phyloP scores from a whole-genome alignment of 2,888 invertebrate genomes.

The Noctua comes region DNA sequence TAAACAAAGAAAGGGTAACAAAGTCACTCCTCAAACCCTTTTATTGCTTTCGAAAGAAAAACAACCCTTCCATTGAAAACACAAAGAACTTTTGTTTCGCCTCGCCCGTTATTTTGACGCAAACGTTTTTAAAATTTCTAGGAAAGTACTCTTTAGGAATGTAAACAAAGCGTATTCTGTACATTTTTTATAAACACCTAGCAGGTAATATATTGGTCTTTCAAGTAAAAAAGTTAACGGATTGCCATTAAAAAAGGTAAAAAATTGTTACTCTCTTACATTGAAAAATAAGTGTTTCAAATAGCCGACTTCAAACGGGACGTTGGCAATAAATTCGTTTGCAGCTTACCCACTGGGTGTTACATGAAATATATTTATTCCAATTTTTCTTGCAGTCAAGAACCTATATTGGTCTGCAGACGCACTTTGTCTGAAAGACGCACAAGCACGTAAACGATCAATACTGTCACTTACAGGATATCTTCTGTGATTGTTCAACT shows the following conservation, averaged over 20 bases:
- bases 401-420: slow-evolving; percentile 20
- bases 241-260: slow-evolving; percentile 61
- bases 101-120: slow-evolving; percentile 84
- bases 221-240: slow-evolving; percentile 60
- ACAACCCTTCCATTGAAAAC: slow-evolving; percentile 87
- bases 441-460: neutral
- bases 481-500: no score
- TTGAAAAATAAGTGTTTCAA: slow-evolving; percentile 59
- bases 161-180: slow-evolving; percentile 62
- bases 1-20: slow-evolving; percentile 85
- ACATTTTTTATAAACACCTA: slow-evolving; percentile 59
- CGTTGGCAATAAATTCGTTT: slow-evolving; percentile 56
- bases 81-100: slow-evolving; percentile 80
- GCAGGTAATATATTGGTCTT: slow-evolving; percentile 66
- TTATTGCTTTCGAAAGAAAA: slow-evolving; percentile 83
- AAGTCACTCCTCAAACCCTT: slow-evolving; percentile 85
- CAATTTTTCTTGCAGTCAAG: slow-evolving; percentile 42
- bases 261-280: slow-evolving; percentile 49
- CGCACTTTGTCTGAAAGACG: slow-evolving; percentile 10
- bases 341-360: slow-evolving; percentile 30
- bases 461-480: no score
- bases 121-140: slow-evolving; percentile 78
- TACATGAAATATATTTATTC: slow-evolving; percentile 44
- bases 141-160: slow-evolving; percentile 71
- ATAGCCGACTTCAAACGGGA: slow-evolving; percentile 53